Conservation (phyloP, 2,113 vertebrate genomes). For the Procavia capensis region DNA sequence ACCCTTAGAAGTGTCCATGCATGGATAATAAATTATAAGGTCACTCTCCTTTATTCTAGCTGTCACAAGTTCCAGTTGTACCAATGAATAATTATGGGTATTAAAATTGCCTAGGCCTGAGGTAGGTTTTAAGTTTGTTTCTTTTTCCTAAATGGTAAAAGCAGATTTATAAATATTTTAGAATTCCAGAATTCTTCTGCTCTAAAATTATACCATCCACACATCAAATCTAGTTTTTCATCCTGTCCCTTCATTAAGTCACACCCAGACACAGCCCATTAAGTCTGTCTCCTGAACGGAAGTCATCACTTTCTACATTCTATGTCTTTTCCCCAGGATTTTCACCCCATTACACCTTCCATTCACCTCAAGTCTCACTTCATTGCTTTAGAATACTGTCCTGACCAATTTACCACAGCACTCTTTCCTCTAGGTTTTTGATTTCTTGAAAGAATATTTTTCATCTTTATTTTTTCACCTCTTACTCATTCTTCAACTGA, state of each 20-base stretch:
- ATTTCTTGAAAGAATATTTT: not conserved
- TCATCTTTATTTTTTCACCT: not conserved
- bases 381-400: not conserved
- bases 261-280: not conserved
- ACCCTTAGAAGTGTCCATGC: not conserved
- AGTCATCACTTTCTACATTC: not conserved
- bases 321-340: not conserved
- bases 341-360: not conserved
- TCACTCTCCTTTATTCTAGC: not conserved
- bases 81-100: not conserved
- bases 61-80: not conserved
- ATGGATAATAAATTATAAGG: not conserved
- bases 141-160: not conserved
- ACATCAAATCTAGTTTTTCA: not conserved
- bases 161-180: not conserved
- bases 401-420: not conserved
- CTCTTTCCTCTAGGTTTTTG: not conserved
- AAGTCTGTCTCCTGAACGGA: not conserved
- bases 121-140: not conserved
- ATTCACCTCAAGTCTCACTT: not conserved
- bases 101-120: not conserved
- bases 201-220: not conserved
- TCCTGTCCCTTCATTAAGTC: not conserved
- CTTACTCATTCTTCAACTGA: not conserved
- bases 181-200: slow-evolving; percentile 4